Conservation (phyloP, 2,113 vertebrate genomes). For the Rhynchomys soricoides region DNA sequence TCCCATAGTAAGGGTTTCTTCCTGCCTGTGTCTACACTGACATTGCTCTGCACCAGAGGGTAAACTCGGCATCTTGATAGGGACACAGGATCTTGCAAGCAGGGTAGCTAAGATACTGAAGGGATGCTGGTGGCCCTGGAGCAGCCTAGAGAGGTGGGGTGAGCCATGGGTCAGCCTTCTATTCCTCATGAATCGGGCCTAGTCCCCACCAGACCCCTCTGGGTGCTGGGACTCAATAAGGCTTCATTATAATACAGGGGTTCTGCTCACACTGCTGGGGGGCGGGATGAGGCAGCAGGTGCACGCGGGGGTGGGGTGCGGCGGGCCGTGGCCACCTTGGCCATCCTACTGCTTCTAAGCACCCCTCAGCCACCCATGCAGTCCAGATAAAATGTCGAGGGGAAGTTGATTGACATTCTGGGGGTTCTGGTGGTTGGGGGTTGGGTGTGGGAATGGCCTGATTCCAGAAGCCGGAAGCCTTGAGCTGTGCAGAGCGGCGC, state of each 20-base stretch:
- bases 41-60: background rate
- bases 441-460: too few species aligned
- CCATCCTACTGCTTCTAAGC: background rate
- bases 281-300: background rate
- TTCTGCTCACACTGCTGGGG: too few species aligned
- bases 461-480: background rate
- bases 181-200: background rate
- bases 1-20: background rate
- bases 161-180: background rate
- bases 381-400: background rate
- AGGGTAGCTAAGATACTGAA: background rate
- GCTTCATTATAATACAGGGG: background rate
- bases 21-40: background rate
- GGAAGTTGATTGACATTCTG: background rate
- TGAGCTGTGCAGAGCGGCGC: background rate
- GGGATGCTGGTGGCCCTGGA: background rate
- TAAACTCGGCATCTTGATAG: rapidly evolving
- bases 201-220: background rate
- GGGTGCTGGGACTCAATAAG: background rate
- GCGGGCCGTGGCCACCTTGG: background rate
- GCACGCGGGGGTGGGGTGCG: rapidly evolving
- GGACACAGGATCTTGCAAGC: background rate
- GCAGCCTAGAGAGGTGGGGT: background rate
- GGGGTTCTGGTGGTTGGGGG: background rate
- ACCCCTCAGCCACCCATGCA: background rate